Base-by-base conservation (phyloP, 2,113 vertebrate genomes). In the Alouatta palliata region DNA sequence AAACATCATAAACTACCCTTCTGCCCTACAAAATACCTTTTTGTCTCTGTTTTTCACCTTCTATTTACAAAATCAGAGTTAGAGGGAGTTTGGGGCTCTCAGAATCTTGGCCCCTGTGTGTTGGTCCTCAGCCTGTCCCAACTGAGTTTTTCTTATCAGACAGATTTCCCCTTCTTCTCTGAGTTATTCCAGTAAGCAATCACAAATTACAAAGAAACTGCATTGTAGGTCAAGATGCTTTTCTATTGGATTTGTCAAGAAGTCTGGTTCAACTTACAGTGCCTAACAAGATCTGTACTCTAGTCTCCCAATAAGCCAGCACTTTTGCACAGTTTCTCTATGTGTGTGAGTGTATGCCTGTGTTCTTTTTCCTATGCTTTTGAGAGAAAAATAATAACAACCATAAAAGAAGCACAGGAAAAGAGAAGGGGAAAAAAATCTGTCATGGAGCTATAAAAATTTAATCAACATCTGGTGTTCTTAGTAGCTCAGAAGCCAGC, bases 41-140 rank as follows among this genome's bases (percentile, higher is more conserved):
- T 64, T n/a, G n/a, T 32, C 54, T 68, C 64, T 47, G 20, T 70
- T 45, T 68, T 71, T 64, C 6, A 23, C 30, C n/a, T 95, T 85
- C 58, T 85, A 47, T 95, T 94, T 97, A 90, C 52, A 91, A 93
- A 90, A 87, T 87, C 23, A 52, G 95, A 96, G 37, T 68, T 95
- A 32, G n/a, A 93, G 88, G 37, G 20, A 52, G 6, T 90, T 93
- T 75, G 47, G 89, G 37, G 95, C 58, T 68, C 58, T 85, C 4
- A n/a, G 45, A 95, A 87, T 95, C 10, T 47, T 68, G 25, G 21
- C 43, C 56, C 47, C 88, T n/a, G 37, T 52, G 3, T 96, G 97
- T 83, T 10, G 19, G 35, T 77, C 16, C 14, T 54, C 23, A 61
- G 54, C 40, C 25, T 54, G 30, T n/a, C 37, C 11, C 2, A 0